Base-by-base conservation (phyloP, 2,113 vertebrate species). In the Nibea albiflora region DNA sequence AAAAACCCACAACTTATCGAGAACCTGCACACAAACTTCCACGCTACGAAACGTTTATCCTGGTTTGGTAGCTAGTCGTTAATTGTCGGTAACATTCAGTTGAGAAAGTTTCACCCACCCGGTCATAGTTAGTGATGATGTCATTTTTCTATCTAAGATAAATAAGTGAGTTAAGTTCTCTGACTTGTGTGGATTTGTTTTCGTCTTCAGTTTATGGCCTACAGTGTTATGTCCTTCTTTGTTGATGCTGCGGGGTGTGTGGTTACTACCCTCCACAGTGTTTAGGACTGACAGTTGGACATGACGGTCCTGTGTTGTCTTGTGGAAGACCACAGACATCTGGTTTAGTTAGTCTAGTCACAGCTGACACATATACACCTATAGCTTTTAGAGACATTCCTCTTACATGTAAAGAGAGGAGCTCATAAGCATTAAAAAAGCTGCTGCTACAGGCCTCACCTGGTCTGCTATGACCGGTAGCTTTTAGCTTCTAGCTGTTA, bases 341-440 rank as follows among this genome's bases (percentile, higher is more conserved):
- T 87, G 76, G 76, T 85, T 87, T 22, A 70, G 61, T 60, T 66
- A 65, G 61, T 81, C 47, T 0, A 61, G 3, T 73, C 78, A 73
- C 47, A 26, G 12, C 22, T 58, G 80, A 81, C 57, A 53, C 22
- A 15, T 62, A 77, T 2, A 19, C 15, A 26, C 9, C 28, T 4
- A 19, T 39, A 12, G 3, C 15, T 19, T 22, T 52, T 35, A 62
- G 3, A 53, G 20, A 50, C 19, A 53, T 53, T 10, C 50, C 8
- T 10, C 50, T 53, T n/a, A n/a, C 50, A 53, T n/a, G 19, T 53
- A 20, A 53, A 20, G n/a, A n/a, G 50, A 11, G 20, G 50, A n/a
- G n/a, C 9, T 53, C 50, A 53, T 50, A 50, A 5, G 14, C 17
- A 3, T n/a, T 22, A 3, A 19, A 68, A 77, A 2, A 46, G 20